Evolutionary conservation across 2,888 invertebrate genomes (phyloP).

Genomic region (Limnephilus rhombicus): DNA sequence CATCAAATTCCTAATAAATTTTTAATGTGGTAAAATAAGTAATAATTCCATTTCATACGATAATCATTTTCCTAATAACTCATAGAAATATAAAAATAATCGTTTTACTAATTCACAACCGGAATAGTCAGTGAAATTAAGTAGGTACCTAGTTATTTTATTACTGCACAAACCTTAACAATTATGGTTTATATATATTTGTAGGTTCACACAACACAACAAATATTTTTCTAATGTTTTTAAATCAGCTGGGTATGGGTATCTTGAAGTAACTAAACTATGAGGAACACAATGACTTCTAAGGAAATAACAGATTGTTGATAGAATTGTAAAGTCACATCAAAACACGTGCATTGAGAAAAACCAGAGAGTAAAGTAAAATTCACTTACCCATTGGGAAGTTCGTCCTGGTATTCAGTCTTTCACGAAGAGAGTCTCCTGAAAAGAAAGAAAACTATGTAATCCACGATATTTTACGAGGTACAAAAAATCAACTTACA

Average conservation of each 20-base stretch:
- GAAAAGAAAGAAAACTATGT: background rate
- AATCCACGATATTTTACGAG: background rate
- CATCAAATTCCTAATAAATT: background rate
- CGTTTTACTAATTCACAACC: too few species aligned
- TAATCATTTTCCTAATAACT: too few species aligned
- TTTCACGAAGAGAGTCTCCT: background rate
- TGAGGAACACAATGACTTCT: too few species aligned
- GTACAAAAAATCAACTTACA: background rate
- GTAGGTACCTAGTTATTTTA: background rate
- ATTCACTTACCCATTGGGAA: slow-evolving; percentile 8
- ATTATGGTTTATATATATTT: background rate
- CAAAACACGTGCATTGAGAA: background rate
- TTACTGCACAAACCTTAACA: background rate
- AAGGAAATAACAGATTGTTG: too few species aligned
- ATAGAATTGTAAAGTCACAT: too few species aligned
- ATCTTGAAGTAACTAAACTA: background rate
- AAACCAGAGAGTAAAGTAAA: background rate
- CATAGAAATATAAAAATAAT: too few species aligned
- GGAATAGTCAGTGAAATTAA: background rate
- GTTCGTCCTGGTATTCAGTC: background rate
- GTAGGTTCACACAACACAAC: background rate
- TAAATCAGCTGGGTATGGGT: background rate
- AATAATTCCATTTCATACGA: too few species aligned
- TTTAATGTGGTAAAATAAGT: too few species aligned
- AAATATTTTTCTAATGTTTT: background rate